Conservation (phyloP, 2,113 vertebrate genomes). For the Clarias macrocephalus region DNA sequence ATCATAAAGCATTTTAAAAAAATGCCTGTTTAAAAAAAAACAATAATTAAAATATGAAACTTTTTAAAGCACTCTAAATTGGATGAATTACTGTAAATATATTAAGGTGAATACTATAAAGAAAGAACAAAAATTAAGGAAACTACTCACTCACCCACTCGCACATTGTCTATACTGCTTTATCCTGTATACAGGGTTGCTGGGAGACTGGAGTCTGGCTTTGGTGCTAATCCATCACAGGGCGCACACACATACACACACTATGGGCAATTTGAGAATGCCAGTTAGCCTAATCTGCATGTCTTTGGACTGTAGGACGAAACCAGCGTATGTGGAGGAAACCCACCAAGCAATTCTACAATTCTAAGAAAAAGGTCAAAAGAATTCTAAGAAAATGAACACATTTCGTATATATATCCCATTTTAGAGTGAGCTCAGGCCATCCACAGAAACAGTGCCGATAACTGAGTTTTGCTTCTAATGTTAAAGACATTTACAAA, state of each 20-base stretch:
- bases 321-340: too few species aligned
- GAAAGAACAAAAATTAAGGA: not conserved
- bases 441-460: slow-evolving; percentile 43
- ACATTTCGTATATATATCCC: not conserved
- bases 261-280: too few species aligned
- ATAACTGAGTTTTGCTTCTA: slow-evolving; percentile 57
- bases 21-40: not conserved
- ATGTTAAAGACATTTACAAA: slow-evolving; percentile 36
- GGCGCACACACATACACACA: too few species aligned
- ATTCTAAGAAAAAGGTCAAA: not conserved
- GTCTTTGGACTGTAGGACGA: too few species aligned
- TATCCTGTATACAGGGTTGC: too few species aligned
- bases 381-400: not conserved
- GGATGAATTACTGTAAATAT: not conserved
- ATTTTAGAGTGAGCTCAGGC: not conserved
- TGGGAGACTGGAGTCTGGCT: too few species aligned
- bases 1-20: not conserved
- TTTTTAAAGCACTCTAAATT: not conserved
- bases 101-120: not conserved
- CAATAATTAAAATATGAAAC: not conserved
- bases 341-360: not conserved
- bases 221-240: too few species aligned
- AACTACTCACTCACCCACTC: not conserved
- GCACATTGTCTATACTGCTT: too few species aligned
- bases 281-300: too few species aligned